phyloP scores from a whole-genome alignment of 2,113 vertebrate genomes.

The Chrysemys picta region DNA sequence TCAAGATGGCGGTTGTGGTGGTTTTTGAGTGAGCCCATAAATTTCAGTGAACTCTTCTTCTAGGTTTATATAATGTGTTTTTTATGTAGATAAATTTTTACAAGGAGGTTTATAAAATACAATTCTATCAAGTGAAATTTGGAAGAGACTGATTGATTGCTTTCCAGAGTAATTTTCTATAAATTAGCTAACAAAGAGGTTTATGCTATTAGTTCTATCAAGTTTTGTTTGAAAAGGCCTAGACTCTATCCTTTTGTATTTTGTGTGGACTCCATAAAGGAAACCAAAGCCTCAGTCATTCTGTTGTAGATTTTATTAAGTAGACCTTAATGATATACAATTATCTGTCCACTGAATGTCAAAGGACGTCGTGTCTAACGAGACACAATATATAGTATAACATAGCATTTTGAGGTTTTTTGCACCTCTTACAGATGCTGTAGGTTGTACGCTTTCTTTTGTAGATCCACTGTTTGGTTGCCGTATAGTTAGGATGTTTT shows the following conservation, averaged over 20 bases:
- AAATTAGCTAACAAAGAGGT: not conserved
- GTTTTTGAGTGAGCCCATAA: not conserved
- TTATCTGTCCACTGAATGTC: not conserved
- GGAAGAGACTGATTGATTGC: not conserved
- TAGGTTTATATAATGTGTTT: too few relatives aligned
- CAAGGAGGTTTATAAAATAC: too few relatives aligned
- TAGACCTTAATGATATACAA: too few relatives aligned
- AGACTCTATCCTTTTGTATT: not conserved
- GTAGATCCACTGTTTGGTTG: not conserved
- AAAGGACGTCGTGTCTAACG: not conserved
- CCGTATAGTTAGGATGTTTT: not conserved
- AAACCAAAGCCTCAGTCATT: not conserved
- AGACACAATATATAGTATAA: not conserved
- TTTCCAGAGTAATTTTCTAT: not conserved
- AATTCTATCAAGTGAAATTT: too few relatives aligned
- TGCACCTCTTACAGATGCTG: not conserved
- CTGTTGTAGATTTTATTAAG: not conserved
- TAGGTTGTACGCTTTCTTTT: not conserved
- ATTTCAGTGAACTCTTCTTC: not conserved
- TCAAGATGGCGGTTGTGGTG: not conserved
- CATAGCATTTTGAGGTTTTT: not conserved
- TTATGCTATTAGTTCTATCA: not conserved
- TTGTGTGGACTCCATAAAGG: not conserved
- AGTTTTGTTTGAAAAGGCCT: not conserved
- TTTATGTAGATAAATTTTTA: too few relatives aligned